A percentile compares a stretch with the other conserved stretches of the same genome.
Evolutionary conservation across 1,140 invertebrate species (phyloP).

Genomic region (Drosophila obscura): DNA sequence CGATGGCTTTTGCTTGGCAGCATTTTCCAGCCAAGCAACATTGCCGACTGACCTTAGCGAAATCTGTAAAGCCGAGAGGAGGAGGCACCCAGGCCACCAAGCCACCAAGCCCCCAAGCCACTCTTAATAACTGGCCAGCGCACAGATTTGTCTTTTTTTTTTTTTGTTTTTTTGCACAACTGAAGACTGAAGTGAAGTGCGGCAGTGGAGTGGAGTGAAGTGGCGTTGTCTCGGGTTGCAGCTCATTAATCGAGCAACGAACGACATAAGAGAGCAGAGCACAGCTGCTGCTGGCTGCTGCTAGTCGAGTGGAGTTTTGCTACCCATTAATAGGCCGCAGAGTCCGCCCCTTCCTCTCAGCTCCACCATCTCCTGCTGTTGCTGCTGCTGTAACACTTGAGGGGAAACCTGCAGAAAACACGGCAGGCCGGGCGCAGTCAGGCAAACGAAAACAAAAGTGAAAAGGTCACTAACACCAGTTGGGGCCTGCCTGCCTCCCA

Average conservation of each 20-base stretch:
- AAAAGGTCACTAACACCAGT: constrained; percentile 73
- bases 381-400: constrained; percentile 57
- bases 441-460: constrained; percentile 78
- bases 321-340: constrained; percentile 45
- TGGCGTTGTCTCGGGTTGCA: constrained; percentile 54
- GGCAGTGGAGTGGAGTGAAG: constrained; percentile 43
- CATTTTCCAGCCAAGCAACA: constrained; percentile 39
- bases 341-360: constrained; percentile 29
- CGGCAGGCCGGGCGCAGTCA: constrained; percentile 40
- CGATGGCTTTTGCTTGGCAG: constrained; percentile 38
- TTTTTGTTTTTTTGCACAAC: constrained; percentile 58
- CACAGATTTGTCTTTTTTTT: background rate
- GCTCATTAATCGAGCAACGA: constrained; percentile 76
- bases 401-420: constrained; percentile 48
- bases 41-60: constrained; percentile 68
- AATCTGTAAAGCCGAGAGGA: constrained; percentile 33
- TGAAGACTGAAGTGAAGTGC: constrained; percentile 1
- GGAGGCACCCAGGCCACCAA: background rate
- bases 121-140: constrained; percentile 63
- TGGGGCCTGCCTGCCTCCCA: constrained; percentile 12
- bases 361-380: background rate
- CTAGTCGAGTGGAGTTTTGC: constrained; percentile 7
- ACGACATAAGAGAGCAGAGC: constrained; percentile 14
- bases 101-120: constrained; percentile 9
- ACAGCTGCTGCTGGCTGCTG: constrained; percentile 18